Conservation (phyloP, 2,797 vertebrate genomes). For the Phaenicophaeus curvirostris region DNA sequence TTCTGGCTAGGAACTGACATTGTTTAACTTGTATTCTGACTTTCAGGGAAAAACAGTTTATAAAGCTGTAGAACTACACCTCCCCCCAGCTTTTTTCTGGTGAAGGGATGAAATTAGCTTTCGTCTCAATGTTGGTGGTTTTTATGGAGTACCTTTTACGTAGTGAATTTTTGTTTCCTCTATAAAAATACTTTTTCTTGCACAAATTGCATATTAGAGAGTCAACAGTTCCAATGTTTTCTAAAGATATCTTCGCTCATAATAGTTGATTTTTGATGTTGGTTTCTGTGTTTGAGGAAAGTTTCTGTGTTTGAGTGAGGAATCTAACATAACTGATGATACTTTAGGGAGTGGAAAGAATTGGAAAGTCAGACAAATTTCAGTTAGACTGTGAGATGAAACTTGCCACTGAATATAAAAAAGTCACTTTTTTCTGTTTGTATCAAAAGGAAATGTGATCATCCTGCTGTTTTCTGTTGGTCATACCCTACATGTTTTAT, state of each 20-base stretch:
- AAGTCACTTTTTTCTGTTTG: not conserved
- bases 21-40: constrained; percentile 60
- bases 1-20: constrained; percentile 57
- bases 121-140: not conserved
- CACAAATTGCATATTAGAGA: not conserved
- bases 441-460: not conserved
- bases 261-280: not conserved
- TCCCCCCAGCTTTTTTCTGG: not conserved
- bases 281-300: not conserved
- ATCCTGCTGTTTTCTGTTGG: not conserved
- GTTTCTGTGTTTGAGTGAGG: not conserved
- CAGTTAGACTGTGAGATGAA: not conserved
- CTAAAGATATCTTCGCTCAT: not conserved
- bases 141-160: not conserved
- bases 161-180: not conserved
- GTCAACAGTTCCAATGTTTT: not conserved
- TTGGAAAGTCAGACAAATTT: not conserved
- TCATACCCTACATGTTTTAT: not conserved
- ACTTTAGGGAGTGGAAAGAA: not conserved
- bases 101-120: not conserved
- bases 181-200: not conserved
- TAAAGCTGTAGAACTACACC: not conserved
- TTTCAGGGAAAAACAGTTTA: constrained; percentile 63
- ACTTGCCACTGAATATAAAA: not conserved
- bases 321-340: not conserved